Evolutionary conservation across 2,888 invertebrate species (phyloP), one percentile per base, ranked within the genome.

Genomic region (Hypsopygia costalis): DNA sequence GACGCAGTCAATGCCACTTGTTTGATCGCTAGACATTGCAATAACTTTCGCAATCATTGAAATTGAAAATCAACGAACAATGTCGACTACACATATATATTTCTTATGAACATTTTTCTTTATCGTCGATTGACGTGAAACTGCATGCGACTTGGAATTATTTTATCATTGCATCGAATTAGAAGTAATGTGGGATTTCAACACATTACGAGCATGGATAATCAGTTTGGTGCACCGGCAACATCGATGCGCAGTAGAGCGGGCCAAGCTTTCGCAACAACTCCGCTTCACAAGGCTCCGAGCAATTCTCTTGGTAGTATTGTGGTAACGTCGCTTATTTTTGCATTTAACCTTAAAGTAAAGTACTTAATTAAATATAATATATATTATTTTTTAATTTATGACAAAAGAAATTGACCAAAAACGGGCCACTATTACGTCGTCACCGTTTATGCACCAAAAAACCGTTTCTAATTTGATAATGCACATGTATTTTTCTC

Each of bases 181-280:
- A 43, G 25, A 35, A 10, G 39, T 33, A 50, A 46, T 46, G 51
- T 43, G 54, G 52, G 40, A 44, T 65, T 68, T 58, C 58, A 50
- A 62, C 58, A 55, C 52, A 64, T 51, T 67, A 65, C 65, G 46
- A 66, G 65, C 69, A 65, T 67, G 51, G 69, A 69, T 72, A 77
- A 76, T 74, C 62, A 56, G 58, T 69, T 76, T 65, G 61, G 62
- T 59, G 60, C 62, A 54, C 62, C 57, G 54, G 67, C 72, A 76
- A 73, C 69, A 70, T 69, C 62, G 67, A 74, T 75, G 75, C 65
- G 70, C 77, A 80, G 66, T 69, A 73, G 75, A 77, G 77, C 80
- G 76, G 46, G 54, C 59, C 55, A 55, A 57, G 58, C 72, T 81
- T 78, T 78, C 76, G 79, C 72, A 82, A 82, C 62, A 10, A 9